Base-by-base conservation (phyloP, 2,888 invertebrate species). In the Anarsia innoxiella region DNA sequence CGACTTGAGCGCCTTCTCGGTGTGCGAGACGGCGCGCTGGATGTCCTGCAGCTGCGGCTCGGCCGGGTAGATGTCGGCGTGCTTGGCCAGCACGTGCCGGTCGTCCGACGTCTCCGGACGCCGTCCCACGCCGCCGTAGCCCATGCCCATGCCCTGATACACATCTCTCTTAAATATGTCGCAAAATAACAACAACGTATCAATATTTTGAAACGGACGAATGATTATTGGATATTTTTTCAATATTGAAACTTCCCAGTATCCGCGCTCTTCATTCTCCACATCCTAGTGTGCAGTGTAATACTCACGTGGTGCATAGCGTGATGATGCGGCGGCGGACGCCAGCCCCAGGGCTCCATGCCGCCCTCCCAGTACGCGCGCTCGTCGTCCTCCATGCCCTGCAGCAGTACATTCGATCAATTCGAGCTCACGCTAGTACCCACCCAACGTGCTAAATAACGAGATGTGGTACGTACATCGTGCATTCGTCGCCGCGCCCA, bases 41-140 rank as follows among this genome's bases (percentile, higher is more conserved):
- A 98, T 95, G 38, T 91, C 90, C 70, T 93, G 91, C 46, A 95
- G 80, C 83, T 97, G 95, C 53, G 90, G 91, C 74, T 97, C 97
- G 59, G 91, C 90, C 1, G 98, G 98, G 86, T 97, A 97, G 56
- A 99, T 96, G 46, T 93, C 93, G 0, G 94, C 92, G 76, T 99
- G 98, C 58, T 95, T 93, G 34, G 94, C 92, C 71, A 96, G 90
- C 40, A 98, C 95, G 83, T 98, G 97, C 6, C 96, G 91, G 82
- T 99, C 99, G 79, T 99, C 98, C 11, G 92, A 91, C n/a, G 95
- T 94, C 75, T 97, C 97, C 0, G 94, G 93, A 33, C 95, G 90
- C 12, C 96, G 89, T 31, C 89, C 89, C 52, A 79, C 85, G 23
- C 87, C 87, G 9, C 70, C 73, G 65, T 64, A 70, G 36, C 57